These are phyloP conservation scores for Holacanthus passer DNA, from an alignment of 2,113 vertebrate genomes.

Conservation along the genomic window DNA sequence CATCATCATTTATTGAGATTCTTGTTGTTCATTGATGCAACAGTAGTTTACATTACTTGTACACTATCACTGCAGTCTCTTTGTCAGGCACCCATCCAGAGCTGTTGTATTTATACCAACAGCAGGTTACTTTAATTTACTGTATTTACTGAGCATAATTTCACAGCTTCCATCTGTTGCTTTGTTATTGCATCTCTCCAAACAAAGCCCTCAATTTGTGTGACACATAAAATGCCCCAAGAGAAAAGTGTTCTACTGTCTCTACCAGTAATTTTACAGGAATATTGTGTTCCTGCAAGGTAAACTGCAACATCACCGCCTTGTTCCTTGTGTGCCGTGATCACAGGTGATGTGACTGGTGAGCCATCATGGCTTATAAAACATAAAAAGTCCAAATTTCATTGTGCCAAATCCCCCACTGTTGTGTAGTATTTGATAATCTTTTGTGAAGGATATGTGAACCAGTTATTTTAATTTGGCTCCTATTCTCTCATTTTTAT, in stretches of 20 bases:
- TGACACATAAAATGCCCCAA: neutral
- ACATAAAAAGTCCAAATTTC: neutral
- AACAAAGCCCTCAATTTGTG: slow-evolving; percentile 24
- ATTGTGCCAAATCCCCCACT: neutral
- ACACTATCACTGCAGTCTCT: slow-evolving; percentile 22
- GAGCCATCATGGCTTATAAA: neutral
- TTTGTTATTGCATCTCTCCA: slow-evolving; percentile 12
- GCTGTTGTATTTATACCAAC: slow-evolving; percentile 14
- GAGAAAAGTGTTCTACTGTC: slow-evolving; percentile 1
- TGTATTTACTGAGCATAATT: slow-evolving; percentile 3
- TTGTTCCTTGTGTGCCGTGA: neutral
- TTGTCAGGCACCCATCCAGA: slow-evolving; percentile 12
- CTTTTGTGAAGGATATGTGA: neutral
- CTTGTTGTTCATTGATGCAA: slow-evolving; percentile 54
- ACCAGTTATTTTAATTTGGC: neutral
- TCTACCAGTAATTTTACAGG: no score
- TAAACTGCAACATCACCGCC: neutral
- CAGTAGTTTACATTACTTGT: slow-evolving; percentile 19
- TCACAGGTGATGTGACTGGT: neutral
- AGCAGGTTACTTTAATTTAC: slow-evolving; percentile 1
- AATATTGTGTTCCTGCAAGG: neutral
- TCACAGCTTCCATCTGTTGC: slow-evolving; percentile 10
- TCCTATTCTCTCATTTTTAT: neutral
- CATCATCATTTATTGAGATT: slow-evolving; percentile 31
- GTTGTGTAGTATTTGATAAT: neutral